Conservation (phyloP, 53 echinoderm and acorn worm species). For the Zoroaster sp. region DNA sequence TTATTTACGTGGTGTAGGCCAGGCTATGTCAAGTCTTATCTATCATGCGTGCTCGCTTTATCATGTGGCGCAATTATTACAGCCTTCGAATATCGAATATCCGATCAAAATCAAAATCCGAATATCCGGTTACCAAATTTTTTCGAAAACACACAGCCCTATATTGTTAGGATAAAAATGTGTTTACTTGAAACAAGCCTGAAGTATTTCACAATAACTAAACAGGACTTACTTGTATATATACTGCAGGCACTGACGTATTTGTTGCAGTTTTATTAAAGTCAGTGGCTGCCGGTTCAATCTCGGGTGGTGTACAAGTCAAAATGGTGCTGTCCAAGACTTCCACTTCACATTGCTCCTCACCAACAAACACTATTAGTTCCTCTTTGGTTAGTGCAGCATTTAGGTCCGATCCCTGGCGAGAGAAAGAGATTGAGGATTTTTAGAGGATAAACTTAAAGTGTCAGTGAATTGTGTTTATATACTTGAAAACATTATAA, state of each 20-base stretch:
- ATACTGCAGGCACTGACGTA: background rate
- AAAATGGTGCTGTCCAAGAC: conserved; percentile 49
- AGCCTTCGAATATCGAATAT: no score
- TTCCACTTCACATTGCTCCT: conserved; percentile 14
- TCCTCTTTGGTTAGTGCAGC: conserved; percentile 58
- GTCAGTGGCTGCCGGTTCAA: conserved; percentile 14
- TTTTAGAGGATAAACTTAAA: background rate
- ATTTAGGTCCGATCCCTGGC: conserved; percentile 66
- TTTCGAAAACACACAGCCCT: background rate
- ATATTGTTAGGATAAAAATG: background rate
- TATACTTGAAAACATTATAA: background rate
- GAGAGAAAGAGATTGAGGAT: background rate
- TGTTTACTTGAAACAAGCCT: no score
- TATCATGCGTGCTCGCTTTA: no score
- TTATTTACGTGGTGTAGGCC: no score
- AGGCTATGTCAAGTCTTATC: no score
- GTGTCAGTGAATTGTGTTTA: no score
- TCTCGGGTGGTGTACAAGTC: conserved; percentile 58
- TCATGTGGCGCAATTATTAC: no score
- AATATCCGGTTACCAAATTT: background rate
- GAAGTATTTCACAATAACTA: background rate
- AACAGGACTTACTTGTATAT: background rate
- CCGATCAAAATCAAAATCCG: background rate
- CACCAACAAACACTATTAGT: conserved; percentile 64
- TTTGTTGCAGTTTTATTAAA: background rate